phyloP scores from a whole-genome alignment of 2,113 vertebrate genomes.

The Mormyrus lacerda region DNA sequence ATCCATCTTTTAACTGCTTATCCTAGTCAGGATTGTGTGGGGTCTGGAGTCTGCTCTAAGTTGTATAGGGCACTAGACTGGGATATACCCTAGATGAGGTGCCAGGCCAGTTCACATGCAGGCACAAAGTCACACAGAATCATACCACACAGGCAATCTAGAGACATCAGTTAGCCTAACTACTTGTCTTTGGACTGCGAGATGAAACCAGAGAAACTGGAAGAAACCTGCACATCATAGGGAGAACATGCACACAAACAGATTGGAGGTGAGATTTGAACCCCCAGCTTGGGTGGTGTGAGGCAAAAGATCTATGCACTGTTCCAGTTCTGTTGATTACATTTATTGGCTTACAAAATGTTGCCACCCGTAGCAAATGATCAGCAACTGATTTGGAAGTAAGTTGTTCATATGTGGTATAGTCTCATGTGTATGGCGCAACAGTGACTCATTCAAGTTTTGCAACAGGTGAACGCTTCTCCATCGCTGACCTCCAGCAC shows the following conservation, averaged over 20 bases:
- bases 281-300: neutral
- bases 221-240: neutral
- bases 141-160: neutral
- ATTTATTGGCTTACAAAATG: neutral
- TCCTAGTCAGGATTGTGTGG: neutral
- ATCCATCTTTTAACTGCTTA: neutral
- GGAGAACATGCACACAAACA: neutral
- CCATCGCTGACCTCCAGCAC: constrained; percentile 96
- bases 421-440: neutral
- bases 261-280: neutral
- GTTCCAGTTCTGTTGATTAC: neutral
- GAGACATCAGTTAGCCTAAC: neutral
- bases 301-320: neutral
- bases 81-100: neutral
- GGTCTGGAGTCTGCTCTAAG: neutral
- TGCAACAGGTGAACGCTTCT: constrained; percentile 84
- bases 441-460: neutral
- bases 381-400: neutral
- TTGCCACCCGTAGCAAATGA: neutral
- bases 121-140: neutral
- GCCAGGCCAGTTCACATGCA: neutral
- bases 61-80: neutral
- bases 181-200: neutral
- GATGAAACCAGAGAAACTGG: neutral
- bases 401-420: neutral